Conservation (phyloP, 2,113 vertebrate species). For the Channa maculata region DNA sequence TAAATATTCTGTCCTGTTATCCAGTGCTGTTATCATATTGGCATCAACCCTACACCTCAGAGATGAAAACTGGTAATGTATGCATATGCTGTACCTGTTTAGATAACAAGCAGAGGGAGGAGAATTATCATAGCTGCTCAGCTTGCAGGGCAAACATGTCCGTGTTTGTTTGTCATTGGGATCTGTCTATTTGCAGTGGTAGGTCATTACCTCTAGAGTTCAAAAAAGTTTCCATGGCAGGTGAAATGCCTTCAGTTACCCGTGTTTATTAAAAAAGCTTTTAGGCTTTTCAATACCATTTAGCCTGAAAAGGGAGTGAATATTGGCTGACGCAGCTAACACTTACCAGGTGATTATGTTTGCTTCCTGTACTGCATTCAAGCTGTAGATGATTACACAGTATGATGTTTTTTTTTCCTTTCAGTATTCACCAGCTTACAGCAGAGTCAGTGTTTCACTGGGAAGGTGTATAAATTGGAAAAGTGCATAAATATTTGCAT, state of each 20-base stretch:
- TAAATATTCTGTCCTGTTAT: not conserved
- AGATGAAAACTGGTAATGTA: slow-evolving; percentile 16
- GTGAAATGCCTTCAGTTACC: slow-evolving; percentile 14
- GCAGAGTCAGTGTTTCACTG: slow-evolving; percentile 29
- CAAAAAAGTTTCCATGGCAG: slow-evolving; percentile 40
- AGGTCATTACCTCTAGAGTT: slow-evolving; percentile 57
- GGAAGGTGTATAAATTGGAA: slow-evolving; percentile 29
- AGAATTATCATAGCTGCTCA: slow-evolving; percentile 69
- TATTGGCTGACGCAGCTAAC: slow-evolving; percentile 14
- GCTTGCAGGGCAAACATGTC: slow-evolving; percentile 66
- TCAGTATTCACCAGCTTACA: slow-evolving; percentile 44
- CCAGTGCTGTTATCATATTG: slow-evolving; percentile 19
- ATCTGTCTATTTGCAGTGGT: slow-evolving; percentile 59
- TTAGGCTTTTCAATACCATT: slow-evolving; percentile 1
- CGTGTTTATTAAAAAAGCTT: slow-evolving; percentile 17
- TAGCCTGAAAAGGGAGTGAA: slow-evolving; percentile 6
- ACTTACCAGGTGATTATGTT: slow-evolving; percentile 29
- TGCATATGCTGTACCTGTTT: slow-evolving; percentile 55
- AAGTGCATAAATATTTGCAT: slow-evolving; percentile 36
- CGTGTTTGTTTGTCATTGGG: slow-evolving; percentile 65
- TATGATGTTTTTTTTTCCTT: slow-evolving; percentile 12
- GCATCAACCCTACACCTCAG: slow-evolving; percentile 8
- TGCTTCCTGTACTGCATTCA: slow-evolving; percentile 32
- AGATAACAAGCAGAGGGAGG: slow-evolving; percentile 44
- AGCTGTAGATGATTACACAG: slow-evolving; percentile 24